Evolutionary conservation across 2,888 invertebrate genomes (phyloP), one percentile per base, ranked within the genome.

Genomic region (Paralinhomoeus sp.): DNA sequence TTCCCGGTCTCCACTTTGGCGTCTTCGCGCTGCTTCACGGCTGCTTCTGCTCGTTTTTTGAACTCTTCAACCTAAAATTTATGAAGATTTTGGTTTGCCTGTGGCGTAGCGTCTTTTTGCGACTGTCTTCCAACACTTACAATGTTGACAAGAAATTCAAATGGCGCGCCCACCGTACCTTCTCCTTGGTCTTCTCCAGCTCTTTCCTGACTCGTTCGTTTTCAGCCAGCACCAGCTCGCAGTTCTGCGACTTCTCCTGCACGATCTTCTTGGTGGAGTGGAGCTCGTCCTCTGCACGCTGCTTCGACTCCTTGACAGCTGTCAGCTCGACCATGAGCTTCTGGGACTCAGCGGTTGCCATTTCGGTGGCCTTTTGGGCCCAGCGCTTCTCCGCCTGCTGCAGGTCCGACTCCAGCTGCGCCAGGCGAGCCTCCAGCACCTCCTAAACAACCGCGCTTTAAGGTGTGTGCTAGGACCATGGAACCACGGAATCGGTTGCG

Each of bases 31-130:
- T 47, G 44, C 12, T 49, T 37, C 38, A 55, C 44, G 15, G 47
- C 50, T 41, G 55, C 53, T 15, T 51, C 43, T 27, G 58, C 43
- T 41, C 60, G 57, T 33, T 50, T 48, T 42, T 54, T 54, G 21
- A 57, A 47, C 15, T 56, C 55, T 12, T 55, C 38, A 3, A 48
- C 40, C 44, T 44, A 23, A 22, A 24, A 17, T 17, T 18, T 3
- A 31, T n/a, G n/a, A n/a, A n/a, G n/a, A n/a, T n/a, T n/a, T n/a
- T n/a, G n/a, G n/a, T n/a, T n/a, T n/a, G n/a, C n/a, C n/a, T n/a
- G n/a, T n/a, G n/a, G n/a, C n/a, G n/a, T n/a, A n/a, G n/a, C n/a
- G n/a, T n/a, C n/a, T n/a, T n/a, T n/a, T n/a, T n/a, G n/a, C n/a
- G n/a, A n/a, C n/a, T n/a, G n/a, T 12, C 9, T 12, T 12, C 17